These are phyloP conservation scores for Gobio gobio DNA, from an alignment of 2,113 vertebrate genomes.

Conservation along the genomic window DNA sequence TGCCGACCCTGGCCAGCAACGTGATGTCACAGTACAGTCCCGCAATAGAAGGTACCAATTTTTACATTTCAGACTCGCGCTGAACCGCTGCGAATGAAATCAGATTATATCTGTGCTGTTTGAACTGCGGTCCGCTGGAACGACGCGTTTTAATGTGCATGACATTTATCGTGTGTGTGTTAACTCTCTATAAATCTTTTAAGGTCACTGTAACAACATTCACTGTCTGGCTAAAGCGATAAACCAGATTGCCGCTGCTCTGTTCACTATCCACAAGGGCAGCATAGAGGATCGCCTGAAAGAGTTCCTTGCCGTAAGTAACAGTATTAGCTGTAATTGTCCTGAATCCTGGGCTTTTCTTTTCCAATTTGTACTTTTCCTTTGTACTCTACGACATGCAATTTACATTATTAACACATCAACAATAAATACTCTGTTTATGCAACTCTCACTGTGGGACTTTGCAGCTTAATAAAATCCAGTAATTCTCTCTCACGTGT, in stretches of 20 bases:
- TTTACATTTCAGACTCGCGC: not conserved
- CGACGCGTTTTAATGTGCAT: not conserved
- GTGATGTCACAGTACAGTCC: conserved; percentile 99
- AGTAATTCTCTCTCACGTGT: not conserved
- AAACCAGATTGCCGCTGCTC: conserved; percentile 98
- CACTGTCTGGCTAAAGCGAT: conserved; percentile 98
- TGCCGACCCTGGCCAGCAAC: conserved; percentile 95
- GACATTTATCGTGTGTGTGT: conserved; percentile 17
- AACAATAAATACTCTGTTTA: not conserved
- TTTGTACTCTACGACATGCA: not conserved
- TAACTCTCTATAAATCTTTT: conserved; percentile 53
- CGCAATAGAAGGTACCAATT: conserved; percentile 90
- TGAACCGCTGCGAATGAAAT: conserved; percentile 23
- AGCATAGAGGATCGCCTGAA: conserved; percentile 99
- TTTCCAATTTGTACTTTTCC: not conserved
- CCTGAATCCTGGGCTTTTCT: not conserved
- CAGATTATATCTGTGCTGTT: conserved; percentile 29
- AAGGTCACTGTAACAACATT: conserved; percentile 99
- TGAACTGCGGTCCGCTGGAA: conserved; percentile 12
- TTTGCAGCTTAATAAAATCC: not conserved
- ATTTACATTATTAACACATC: not conserved
- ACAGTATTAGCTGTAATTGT: not conserved
- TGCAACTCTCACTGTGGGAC: not conserved
- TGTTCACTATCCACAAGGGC: conserved; percentile 99
- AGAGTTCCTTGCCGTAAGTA: conserved; percentile 92